phyloP scores from a whole-genome alignment of 2,797 vertebrate species.

The Notoglanidium macrostoma region DNA sequence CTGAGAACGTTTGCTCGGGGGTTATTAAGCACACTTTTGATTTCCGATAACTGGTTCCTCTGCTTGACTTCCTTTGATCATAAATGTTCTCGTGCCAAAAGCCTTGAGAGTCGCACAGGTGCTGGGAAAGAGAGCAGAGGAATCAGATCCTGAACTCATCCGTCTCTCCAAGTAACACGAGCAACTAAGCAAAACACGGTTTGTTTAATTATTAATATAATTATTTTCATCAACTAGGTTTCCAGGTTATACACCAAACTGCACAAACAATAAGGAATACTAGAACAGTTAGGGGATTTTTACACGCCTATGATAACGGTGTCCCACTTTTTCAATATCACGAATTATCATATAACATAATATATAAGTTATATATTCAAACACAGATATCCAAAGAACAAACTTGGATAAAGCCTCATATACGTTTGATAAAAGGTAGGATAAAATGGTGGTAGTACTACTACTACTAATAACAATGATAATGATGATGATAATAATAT shows the following conservation, averaged over 20 bases:
- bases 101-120: not conserved
- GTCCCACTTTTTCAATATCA: not conserved
- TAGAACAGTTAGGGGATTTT: not conserved
- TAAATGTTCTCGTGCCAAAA: not conserved
- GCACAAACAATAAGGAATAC: not conserved
- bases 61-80: constrained; percentile 4
- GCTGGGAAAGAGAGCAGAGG: not conserved
- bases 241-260: not conserved
- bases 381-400: too few relatives aligned
- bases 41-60: constrained; percentile 26
- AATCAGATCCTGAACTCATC: not conserved
- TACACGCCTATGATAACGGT: not conserved
- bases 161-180: not conserved
- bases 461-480: too few relatives aligned
- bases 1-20: constrained; percentile 9
- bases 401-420: too few relatives aligned
- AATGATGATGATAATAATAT: not conserved
- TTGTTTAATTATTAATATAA: not conserved
- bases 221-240: not conserved
- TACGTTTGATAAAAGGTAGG: too few relatives aligned
- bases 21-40: constrained; percentile 12
- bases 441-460: too few relatives aligned
- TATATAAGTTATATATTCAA: not conserved
- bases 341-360: too few relatives aligned
- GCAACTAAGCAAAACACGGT: not conserved